Base-by-base conservation (phyloP, 2,888 invertebrate species). In the Oegoconia quadripuncta region DNA sequence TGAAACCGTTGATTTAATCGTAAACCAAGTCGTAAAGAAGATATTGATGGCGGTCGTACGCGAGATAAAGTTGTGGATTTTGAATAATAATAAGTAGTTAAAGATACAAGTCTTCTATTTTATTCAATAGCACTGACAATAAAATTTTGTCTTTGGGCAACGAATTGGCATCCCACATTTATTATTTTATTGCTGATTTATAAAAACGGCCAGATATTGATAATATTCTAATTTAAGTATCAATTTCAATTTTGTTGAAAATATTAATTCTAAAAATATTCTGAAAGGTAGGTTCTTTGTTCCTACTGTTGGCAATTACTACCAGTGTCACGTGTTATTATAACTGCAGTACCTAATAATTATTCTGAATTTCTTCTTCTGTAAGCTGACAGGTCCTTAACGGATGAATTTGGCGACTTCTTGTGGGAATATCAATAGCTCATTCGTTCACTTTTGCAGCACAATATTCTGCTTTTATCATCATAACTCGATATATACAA, bases 1-100 rank as follows among this genome's bases (percentile, higher is more conserved):
- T 65, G 73, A 72, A 73, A 72, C 74, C 71, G 75, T 77, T 79
- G 80, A 79, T 80, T 80, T 75, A 68, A 67, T 73, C 79, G 72
- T 81, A 82, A 82, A 80, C 51, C 42, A 45, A 58, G 61, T 65
- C 71, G 64, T 80, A 76, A 80, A 78, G 42, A 53, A 58, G 47
- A 58, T 74, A 73, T 74, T 74, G 71, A 77, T 73, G 62, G 64
- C 63, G 63, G 57, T 58, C 60, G 62, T 63, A 52, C 61, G 61
- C 48, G 58, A 67, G 68, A 71, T 73, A 67, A 71, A 74, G 60
- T 68, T 64, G 60, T 69, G 59, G 61, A 73, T 74, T 77, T 70
- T 64, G 62, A 72, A 73, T 71, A 63, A 59, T 62, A 59, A 50
- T 52, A 50, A 44, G 42, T 42, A 43, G 43, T 48, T 48, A 46